phyloP scores from a whole-genome alignment of 2,888 invertebrate genomes.

The Antheraea yamamai region DNA sequence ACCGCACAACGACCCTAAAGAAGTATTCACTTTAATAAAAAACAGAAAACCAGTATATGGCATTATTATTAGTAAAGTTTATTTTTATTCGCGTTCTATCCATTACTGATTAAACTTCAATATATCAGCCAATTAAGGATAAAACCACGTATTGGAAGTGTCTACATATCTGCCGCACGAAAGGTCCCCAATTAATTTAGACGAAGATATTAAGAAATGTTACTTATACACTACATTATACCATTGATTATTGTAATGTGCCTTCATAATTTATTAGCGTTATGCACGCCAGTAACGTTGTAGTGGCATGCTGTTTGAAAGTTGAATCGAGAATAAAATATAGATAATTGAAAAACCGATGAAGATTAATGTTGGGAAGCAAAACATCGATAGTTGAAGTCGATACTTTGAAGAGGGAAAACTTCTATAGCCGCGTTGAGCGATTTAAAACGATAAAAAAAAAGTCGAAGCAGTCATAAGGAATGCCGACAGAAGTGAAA shows the following conservation, averaged over 20 bases:
- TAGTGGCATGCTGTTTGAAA: slow-evolving; percentile 3
- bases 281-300: not conserved
- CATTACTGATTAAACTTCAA: not conserved
- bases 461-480: too few relatives aligned
- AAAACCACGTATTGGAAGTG: not conserved
- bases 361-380: not conserved
- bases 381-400: not conserved
- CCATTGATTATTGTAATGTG: slow-evolving; percentile 13
- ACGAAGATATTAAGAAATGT: slow-evolving; percentile 11
- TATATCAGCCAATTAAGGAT: not conserved
- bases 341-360: not conserved
- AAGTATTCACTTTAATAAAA: too few relatives aligned
- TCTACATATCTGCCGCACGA: slow-evolving; percentile 13
- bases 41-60: not conserved
- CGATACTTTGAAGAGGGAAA: not conserved
- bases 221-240: slow-evolving; percentile 3
- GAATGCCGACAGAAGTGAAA: too few relatives aligned
- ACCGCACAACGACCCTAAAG: too few relatives aligned
- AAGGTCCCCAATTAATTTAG: slow-evolving; percentile 14
- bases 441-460: too few relatives aligned
- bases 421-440: too few relatives aligned
- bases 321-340: not conserved
- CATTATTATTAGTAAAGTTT: not conserved
- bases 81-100: not conserved
- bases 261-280: not conserved